phyloP scores from a whole-genome alignment of 2,797 vertebrate species.

The Spinus pinus region DNA sequence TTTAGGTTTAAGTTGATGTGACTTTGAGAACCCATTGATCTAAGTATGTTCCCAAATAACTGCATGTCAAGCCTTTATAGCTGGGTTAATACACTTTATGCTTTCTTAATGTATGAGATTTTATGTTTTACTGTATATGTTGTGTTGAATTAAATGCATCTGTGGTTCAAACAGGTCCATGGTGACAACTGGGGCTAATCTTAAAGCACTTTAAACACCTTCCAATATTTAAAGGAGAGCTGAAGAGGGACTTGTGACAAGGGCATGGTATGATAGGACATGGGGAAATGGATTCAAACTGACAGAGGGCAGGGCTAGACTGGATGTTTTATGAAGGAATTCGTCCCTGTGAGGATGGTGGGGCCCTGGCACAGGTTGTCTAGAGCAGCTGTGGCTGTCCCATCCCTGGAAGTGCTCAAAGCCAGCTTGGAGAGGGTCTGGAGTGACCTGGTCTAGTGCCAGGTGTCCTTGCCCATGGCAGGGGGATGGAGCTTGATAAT shows the following conservation, averaged over 20 bases:
- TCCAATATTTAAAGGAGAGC: not conserved
- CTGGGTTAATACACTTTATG: slow-evolving; percentile 54
- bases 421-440: accelerated
- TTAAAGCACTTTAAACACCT: not conserved
- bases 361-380: not conserved
- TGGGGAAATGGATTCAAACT: not conserved
- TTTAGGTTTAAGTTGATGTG: not conserved
- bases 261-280: not conserved
- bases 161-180: slow-evolving; percentile 42
- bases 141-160: slow-evolving; percentile 41
- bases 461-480: not conserved
- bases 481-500: not conserved
- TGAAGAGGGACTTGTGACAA: not conserved
- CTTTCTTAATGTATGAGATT: slow-evolving; percentile 37
- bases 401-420: not conserved
- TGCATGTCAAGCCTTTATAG: slow-evolving; percentile 27
- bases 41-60: slow-evolving; percentile 21
- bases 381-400: not conserved
- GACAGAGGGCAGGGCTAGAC: not conserved
- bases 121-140: slow-evolving; percentile 65
- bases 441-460: accelerated
- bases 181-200: slow-evolving; percentile 19
- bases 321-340: not conserved
- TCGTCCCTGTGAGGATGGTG: not conserved
- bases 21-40: slow-evolving; percentile 68